A percentile compares a stretch with the other conserved stretches of the same genome.
Conservation (phyloP, 2,113 vertebrate species). For the Archocentrus centrarchus region DNA sequence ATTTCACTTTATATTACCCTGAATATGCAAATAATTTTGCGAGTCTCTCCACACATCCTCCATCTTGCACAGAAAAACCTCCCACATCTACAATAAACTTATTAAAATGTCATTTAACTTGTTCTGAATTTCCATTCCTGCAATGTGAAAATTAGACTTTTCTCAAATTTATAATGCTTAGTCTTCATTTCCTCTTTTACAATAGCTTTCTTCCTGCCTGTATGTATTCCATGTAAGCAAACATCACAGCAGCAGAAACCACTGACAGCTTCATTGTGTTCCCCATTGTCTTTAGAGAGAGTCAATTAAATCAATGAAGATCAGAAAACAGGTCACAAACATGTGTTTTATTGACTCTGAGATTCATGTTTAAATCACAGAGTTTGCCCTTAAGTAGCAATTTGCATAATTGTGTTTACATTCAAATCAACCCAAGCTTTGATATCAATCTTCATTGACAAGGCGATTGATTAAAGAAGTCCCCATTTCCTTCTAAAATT, state of each 20-base stretch:
- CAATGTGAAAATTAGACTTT: not conserved
- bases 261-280: not conserved
- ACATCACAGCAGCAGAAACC: not conserved
- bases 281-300: not conserved
- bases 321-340: not conserved
- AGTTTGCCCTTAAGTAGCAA: slow-evolving; percentile 30
- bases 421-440: slow-evolving; percentile 20
- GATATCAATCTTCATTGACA: slow-evolving; percentile 55
- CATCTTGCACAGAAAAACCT: not conserved
- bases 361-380: not conserved
- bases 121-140: not conserved
- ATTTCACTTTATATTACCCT: not conserved
- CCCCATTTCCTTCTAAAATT: not conserved
- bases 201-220: not conserved
- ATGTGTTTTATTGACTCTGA: not conserved
- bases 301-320: not conserved
- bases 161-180: not conserved
- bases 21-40: not conserved
- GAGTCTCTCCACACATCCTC: not conserved
- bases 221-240: not conserved
- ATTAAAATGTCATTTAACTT: not conserved
- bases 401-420: slow-evolving; percentile 58
- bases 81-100: not conserved
- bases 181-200: not conserved
- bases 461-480: slow-evolving; percentile 36